phyloP scores from a whole-genome alignment of 2,888 invertebrate species.

The Biston stratarius region DNA sequence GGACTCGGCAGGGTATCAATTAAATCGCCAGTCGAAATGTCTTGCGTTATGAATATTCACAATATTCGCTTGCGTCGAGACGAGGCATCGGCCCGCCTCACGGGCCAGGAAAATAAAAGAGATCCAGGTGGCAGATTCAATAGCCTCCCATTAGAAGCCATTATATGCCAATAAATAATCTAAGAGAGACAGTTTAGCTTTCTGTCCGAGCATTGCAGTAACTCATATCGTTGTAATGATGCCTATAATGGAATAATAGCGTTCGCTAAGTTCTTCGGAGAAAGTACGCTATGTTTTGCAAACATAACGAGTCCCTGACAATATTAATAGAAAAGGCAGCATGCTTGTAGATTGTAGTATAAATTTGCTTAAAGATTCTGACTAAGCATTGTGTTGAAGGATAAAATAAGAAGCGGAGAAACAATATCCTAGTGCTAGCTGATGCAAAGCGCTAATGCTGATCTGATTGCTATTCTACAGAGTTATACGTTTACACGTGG shows the following conservation, averaged over 20 bases:
- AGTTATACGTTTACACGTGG: not conserved
- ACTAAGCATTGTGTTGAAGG: conserved; percentile 28
- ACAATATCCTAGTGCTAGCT: not conserved
- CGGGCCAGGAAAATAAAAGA: conserved; percentile 72
- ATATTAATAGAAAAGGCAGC: conserved; percentile 6
- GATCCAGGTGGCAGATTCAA: conserved; percentile 82
- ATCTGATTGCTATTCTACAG: not conserved
- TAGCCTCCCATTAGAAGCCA: conserved; percentile 84
- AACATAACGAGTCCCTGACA: conserved; percentile 41
- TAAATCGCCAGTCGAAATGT: conserved; percentile 72
- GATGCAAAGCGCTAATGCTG: not conserved
- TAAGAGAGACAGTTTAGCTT: conserved; percentile 74
- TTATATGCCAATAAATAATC: conserved; percentile 85
- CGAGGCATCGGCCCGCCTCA: conserved; percentile 58
- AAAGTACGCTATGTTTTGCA: conserved; percentile 49
- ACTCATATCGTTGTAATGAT: conserved; percentile 77
- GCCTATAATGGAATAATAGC: conserved; percentile 72
- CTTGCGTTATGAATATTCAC: conserved; percentile 79
- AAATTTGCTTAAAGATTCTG: conserved; percentile 27
- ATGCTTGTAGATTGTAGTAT: conserved; percentile 2
- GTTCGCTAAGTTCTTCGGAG: conserved; percentile 52
- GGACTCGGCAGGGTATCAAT: conserved; percentile 69
- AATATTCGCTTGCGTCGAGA: conserved; percentile 72
- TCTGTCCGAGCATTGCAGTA: conserved; percentile 74
- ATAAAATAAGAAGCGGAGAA: conserved; percentile 20